A percentile compares a stretch with the other conserved stretches of the same genome.
Conservation (phyloP, 2,113 vertebrate species). For the Carettochelys insculpta region DNA sequence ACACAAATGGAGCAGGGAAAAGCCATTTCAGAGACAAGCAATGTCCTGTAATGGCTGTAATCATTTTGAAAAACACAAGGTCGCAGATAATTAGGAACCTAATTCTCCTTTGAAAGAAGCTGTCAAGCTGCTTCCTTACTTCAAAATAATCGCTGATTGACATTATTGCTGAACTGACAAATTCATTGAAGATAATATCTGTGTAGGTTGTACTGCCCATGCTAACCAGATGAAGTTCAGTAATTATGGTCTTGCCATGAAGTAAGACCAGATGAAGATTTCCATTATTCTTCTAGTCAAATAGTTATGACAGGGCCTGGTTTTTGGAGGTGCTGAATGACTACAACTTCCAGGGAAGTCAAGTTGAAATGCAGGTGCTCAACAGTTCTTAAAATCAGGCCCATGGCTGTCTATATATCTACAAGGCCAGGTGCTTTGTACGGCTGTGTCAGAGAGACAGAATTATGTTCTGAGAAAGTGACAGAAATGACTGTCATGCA, state of each 20-base stretch:
- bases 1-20: constrained; percentile 51
- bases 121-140: constrained; percentile 67
- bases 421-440: neutral
- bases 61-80: constrained; percentile 56
- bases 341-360: neutral
- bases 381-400: neutral
- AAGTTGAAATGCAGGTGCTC: neutral
- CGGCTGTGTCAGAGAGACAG: neutral
- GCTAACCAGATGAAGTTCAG: constrained; percentile 26
- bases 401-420: neutral
- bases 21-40: constrained; percentile 54
- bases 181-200: constrained; percentile 47
- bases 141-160: constrained; percentile 61
- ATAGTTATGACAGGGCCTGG: accelerated
- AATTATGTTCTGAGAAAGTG: neutral
- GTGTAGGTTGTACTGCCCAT: constrained; percentile 10
- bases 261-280: constrained; percentile 16
- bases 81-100: constrained; percentile 71
- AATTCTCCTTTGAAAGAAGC: constrained; percentile 70
- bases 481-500: neutral
- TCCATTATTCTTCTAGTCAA: constrained; percentile 1
- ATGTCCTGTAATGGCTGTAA: constrained; percentile 64
- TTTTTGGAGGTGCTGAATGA: neutral
- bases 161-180: constrained; percentile 64
- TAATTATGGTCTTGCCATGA: neutral